phyloP scores from a whole-genome alignment of 2,888 invertebrate species.

The Cordilura impudica region DNA sequence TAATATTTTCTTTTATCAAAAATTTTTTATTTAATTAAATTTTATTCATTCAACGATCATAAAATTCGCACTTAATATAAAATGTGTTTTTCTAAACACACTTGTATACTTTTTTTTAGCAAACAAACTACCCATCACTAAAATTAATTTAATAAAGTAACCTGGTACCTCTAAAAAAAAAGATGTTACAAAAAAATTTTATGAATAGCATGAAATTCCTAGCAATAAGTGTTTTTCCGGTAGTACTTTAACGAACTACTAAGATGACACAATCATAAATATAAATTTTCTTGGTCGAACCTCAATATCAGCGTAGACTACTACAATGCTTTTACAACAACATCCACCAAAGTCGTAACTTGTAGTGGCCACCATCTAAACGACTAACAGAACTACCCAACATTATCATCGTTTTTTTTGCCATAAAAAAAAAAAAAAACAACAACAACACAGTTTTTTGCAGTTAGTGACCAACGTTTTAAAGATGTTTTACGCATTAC shows the following conservation, averaged over 20 bases:
- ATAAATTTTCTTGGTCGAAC: constrained; percentile 28
- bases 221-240: background rate
- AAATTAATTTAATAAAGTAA: too few species aligned
- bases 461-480: constrained; percentile 44
- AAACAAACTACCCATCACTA: background rate
- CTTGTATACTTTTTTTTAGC: background rate
- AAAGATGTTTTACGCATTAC: constrained; percentile 42
- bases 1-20: too few species aligned
- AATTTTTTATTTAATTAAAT: background rate
- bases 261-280: constrained; percentile 46
- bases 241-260: constrained; percentile 32
- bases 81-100: background rate
- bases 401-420: constrained; percentile 20
- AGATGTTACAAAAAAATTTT: too few species aligned
- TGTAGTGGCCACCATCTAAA: background rate
- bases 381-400: constrained; percentile 11
- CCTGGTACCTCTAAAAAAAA: too few species aligned
- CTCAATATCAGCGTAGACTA: constrained; percentile 20
- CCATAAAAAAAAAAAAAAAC: constrained; percentile 32
- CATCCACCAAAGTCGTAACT: background rate
- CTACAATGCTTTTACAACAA: background rate
- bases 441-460: constrained; percentile 11
- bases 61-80: background rate
- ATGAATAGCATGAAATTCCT: background rate
- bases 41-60: background rate